Evolutionary conservation across 2,113 vertebrate genomes (phyloP).

Genomic region (Phocoena phocoena): DNA sequence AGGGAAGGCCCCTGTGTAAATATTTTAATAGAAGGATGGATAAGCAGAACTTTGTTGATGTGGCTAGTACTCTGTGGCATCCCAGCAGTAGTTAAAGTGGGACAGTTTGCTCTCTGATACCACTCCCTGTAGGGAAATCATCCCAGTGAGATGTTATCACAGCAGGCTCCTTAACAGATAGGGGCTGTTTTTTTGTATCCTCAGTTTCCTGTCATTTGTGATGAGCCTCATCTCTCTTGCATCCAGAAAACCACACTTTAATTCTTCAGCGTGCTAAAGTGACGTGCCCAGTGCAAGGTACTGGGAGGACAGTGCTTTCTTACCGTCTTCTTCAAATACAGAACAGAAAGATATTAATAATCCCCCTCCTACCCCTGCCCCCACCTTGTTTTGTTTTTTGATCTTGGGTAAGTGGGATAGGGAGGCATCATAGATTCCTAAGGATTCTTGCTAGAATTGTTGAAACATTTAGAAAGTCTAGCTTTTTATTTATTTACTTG

Average conservation of each 20-base stretch:
- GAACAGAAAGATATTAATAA: not conserved
- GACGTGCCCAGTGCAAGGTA: not conserved
- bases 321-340: not conserved
- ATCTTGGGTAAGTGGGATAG: not conserved
- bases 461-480: not conserved
- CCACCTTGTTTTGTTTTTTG: not conserved
- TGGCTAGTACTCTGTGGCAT: not conserved
- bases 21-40: not conserved
- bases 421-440: not conserved
- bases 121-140: not conserved
- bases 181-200: not conserved
- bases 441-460: not conserved
- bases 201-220: not conserved
- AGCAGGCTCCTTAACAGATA: not conserved
- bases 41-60: not conserved
- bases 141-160: not conserved
- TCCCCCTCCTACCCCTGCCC: not conserved
- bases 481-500: not conserved
- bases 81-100: not conserved
- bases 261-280: not conserved
- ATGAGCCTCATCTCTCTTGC: not conserved
- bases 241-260: not conserved
- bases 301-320: not conserved
- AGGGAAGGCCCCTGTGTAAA: not conserved
- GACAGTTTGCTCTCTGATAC: not conserved